phyloP scores from a whole-genome alignment of 2,888 invertebrate species.

The Sinelater perroti region DNA sequence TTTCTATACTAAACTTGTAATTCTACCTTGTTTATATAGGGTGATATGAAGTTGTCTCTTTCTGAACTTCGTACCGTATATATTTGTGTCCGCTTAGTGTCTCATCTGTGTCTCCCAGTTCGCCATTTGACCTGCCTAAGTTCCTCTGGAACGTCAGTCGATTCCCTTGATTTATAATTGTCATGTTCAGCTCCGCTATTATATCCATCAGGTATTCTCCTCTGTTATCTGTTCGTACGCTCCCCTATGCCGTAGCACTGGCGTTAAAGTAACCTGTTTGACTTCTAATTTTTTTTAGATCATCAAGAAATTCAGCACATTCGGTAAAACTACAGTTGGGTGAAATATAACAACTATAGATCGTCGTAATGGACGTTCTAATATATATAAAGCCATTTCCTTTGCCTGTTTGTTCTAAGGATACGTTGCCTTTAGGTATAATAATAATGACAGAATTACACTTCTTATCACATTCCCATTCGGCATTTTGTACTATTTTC shows the following conservation, averaged over 20 bases:
- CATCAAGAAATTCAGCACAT: neutral
- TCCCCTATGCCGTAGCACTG: neutral
- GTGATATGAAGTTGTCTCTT: neutral
- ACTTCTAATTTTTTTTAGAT: neutral
- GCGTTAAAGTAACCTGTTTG: too few species aligned
- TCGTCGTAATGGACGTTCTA: too few species aligned
- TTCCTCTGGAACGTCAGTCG: neutral
- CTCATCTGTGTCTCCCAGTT: neutral
- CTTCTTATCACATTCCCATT: too few species aligned
- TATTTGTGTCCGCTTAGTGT: neutral
- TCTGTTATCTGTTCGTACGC: neutral
- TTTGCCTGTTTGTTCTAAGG: too few species aligned
- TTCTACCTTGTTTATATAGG: neutral
- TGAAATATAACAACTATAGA: too few species aligned
- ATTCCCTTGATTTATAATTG: neutral
- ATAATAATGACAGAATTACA: too few species aligned
- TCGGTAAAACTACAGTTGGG: neutral
- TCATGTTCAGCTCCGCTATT: neutral
- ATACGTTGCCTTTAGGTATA: too few species aligned
- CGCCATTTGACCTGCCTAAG: neutral
- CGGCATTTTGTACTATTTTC: too few species aligned
- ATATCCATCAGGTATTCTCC: neutral
- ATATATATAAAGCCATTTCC: too few species aligned
- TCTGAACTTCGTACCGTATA: neutral
- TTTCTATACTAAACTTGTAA: neutral